phyloP scores from a whole-genome alignment of 2,113 vertebrate species.

The Callorhinus ursinus region DNA sequence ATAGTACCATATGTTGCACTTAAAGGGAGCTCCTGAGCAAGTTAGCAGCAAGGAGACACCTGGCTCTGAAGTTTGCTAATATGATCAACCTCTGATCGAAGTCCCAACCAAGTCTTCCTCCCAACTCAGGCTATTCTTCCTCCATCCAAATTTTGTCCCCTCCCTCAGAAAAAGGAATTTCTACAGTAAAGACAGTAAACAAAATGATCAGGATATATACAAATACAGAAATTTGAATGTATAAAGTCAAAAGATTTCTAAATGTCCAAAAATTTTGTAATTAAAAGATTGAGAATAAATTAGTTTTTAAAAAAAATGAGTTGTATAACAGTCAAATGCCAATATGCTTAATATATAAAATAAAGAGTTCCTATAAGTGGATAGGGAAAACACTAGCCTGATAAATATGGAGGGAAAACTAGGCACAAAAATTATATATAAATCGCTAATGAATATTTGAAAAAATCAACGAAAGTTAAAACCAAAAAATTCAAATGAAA shows the following conservation, averaged over 20 bases:
- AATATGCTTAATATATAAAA: conserved; percentile 6
- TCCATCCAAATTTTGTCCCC: neutral
- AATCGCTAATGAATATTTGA: conserved; percentile 21
- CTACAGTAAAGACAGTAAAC: neutral
- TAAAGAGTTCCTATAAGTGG: neutral
- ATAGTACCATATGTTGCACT: neutral
- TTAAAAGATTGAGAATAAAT: neutral
- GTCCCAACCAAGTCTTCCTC: neutral
- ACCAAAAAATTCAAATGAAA: neutral
- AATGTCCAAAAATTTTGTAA: neutral
- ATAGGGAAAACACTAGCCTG: neutral
- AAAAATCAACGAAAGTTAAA: conserved; percentile 2
- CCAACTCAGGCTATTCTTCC: neutral
- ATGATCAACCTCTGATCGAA: neutral
- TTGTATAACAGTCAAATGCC: neutral
- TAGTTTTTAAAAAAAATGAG: neutral
- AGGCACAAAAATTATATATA: neutral
- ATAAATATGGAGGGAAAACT: neutral
- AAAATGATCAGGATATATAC: neutral
- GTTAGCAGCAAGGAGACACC: neutral
- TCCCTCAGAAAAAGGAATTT: neutral
- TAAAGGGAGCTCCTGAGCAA: neutral
- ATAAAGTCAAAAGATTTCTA: conserved; percentile 11
- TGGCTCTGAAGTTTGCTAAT: neutral
- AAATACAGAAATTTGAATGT: neutral